phyloP scores from a whole-genome alignment of 1,140 invertebrate genomes.

The Nymphalis io region DNA sequence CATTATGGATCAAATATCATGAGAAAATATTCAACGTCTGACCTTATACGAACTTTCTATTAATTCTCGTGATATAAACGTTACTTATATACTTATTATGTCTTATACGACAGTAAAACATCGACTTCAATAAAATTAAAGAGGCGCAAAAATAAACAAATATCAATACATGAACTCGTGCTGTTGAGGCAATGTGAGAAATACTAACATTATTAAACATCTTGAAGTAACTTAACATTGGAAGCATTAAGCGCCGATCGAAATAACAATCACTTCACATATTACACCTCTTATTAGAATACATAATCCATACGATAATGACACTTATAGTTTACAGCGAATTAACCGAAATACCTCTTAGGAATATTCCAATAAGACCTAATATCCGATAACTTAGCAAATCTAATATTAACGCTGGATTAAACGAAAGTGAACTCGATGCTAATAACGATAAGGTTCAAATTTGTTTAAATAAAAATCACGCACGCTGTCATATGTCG shows the following conservation, averaged over 20 bases:
- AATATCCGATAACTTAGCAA: slow-evolving; percentile 48
- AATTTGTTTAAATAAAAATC: slow-evolving; percentile 38
- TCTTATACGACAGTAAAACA: too few species aligned
- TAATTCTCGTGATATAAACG: background rate
- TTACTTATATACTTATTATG: background rate
- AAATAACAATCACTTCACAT: slow-evolving; percentile 47
- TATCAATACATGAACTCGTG: background rate
- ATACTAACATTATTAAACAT: slow-evolving; percentile 27
- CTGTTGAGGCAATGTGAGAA: slow-evolving; percentile 9
- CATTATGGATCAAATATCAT: slow-evolving; percentile 35
- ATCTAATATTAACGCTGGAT: slow-evolving; percentile 25
- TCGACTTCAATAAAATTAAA: background rate
- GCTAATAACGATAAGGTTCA: slow-evolving; percentile 39
- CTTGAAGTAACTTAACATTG: slow-evolving; percentile 39
- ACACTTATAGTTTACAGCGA: slow-evolving; percentile 38
- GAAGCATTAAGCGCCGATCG: slow-evolving; percentile 46
- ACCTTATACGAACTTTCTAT: background rate
- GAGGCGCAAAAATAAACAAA: background rate
- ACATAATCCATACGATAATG: slow-evolving; percentile 45
- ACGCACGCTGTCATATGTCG: slow-evolving; percentile 50
- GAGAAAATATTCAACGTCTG: background rate
- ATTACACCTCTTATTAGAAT: slow-evolving; percentile 59
- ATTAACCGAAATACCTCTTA: slow-evolving; percentile 45
- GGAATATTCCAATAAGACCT: slow-evolving; percentile 46
- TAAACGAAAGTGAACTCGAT: slow-evolving; percentile 40